Evolutionary conservation across 2,113 vertebrate species (phyloP).

Genomic region (Orientallactaga bullata): DNA sequence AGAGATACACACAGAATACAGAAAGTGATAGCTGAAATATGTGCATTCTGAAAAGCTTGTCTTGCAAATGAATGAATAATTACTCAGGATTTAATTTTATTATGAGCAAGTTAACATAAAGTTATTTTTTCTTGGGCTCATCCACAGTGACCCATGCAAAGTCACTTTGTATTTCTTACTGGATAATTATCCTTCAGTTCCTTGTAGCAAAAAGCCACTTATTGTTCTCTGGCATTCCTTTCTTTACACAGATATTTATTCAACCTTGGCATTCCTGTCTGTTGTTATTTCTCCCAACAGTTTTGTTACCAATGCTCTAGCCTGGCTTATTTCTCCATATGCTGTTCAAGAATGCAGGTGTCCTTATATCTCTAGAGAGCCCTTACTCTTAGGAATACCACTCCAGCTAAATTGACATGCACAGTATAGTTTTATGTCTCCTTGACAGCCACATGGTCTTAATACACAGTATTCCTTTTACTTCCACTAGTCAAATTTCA

Average conservation of each 20-base stretch:
- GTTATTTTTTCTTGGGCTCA: background rate
- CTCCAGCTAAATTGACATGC: conserved; percentile 62
- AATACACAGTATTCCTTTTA: conserved; percentile 60
- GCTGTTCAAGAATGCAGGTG: conserved; percentile 50
- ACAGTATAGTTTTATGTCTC: conserved; percentile 61
- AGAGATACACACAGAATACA: background rate
- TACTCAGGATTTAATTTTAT: background rate
- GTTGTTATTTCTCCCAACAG: conserved; percentile 4
- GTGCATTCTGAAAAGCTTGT: background rate
- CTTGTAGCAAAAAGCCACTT: background rate
- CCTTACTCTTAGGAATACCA: conserved; percentile 59
- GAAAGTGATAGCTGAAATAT: conserved; percentile 35
- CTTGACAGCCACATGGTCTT: conserved; percentile 72
- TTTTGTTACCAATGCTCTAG: conserved; percentile 64
- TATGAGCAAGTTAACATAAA: conserved; percentile 2
- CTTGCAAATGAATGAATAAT: conserved; percentile 30
- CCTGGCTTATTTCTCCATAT: conserved; percentile 23
- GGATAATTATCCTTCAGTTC: background rate
- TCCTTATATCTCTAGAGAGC: conserved; percentile 41
- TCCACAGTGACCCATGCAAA: background rate
- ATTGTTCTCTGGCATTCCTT: conserved; percentile 33
- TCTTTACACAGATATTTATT: conserved; percentile 35
- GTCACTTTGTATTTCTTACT: background rate
- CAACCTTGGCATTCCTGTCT: conserved; percentile 66
- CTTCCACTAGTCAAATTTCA: conserved; percentile 65